phyloP scores from a whole-genome alignment of 2,113 vertebrate genomes.

The Gallinago undulata region DNA sequence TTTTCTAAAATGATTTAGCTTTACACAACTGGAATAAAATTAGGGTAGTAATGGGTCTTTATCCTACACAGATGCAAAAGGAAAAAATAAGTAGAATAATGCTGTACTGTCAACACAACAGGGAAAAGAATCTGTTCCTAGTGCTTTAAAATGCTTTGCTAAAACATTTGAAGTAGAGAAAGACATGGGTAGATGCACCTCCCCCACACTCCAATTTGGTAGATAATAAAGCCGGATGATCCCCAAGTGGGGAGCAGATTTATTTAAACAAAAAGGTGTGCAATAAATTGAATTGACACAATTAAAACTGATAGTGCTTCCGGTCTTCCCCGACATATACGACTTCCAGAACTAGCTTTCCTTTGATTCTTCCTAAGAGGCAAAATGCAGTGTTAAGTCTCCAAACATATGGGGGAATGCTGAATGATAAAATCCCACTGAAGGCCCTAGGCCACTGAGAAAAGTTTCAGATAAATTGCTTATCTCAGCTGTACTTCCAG shows the following conservation, averaged over 20 bases:
- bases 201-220: not conserved
- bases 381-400: not conserved
- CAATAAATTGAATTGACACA: not conserved
- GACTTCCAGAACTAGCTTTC: not conserved
- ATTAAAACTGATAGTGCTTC: not conserved
- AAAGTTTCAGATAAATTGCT: conserved; percentile 2
- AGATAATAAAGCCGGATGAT: not conserved
- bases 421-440: not conserved
- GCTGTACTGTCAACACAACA: not conserved
- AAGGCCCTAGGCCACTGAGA: not conserved
- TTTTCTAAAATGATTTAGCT: not conserved
- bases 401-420: not conserved
- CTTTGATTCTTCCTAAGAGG: not conserved
- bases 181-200: not conserved
- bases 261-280: not conserved
- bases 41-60: not conserved
- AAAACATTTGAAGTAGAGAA: not conserved
- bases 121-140: not conserved
- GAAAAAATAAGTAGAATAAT: not conserved
- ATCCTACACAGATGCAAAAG: not conserved
- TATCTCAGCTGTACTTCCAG: not conserved
- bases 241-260: not conserved
- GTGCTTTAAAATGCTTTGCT: not conserved
- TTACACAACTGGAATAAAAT: not conserved
- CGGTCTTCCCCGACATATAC: not conserved